Evolutionary conservation across 2,888 invertebrate species (phyloP).

Genomic region (Palloptera scutellata): DNA sequence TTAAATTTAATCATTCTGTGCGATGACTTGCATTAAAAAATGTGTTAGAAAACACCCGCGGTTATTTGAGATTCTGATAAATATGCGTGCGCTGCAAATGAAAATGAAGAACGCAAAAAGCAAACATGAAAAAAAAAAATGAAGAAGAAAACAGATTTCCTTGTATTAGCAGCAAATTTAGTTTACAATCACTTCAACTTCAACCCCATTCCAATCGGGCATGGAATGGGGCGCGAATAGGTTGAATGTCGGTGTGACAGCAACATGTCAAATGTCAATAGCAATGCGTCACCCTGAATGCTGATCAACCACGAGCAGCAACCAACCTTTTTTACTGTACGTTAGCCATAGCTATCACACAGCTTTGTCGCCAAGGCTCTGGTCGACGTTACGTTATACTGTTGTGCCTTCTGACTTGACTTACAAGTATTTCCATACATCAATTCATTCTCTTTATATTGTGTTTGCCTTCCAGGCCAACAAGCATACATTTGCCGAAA

Average conservation of each 20-base stretch:
- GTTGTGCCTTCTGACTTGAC: too few species aligned
- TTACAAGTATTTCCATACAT: too few species aligned
- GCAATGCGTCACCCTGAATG: conserved; percentile 46
- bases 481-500: too few species aligned
- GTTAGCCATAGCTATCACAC: too few species aligned
- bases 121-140: conserved; percentile 14
- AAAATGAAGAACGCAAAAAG: conserved; percentile 34
- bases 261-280: conserved; percentile 55
- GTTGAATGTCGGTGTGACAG: conserved; percentile 31
- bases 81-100: conserved; percentile 37
- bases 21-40: conserved; percentile 4
- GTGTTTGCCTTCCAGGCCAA: too few species aligned
- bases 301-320: conserved; percentile 46
- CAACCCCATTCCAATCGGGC: not conserved
- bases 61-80: conserved; percentile 56
- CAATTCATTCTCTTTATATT: too few species aligned
- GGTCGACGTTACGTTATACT: too few species aligned
- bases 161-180: conserved; percentile 17
- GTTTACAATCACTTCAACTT: not conserved
- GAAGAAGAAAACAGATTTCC: conserved; percentile 17
- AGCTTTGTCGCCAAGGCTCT: too few species aligned
- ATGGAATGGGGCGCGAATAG: not conserved
- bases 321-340: not conserved
- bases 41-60: conserved; percentile 49
- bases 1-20: conserved; percentile 5